A percentile compares a stretch with the other conserved stretches of the same genome.
Evolutionary conservation across 2,113 vertebrate genomes (phyloP).

Genomic region (Heterotis niloticus): DNA sequence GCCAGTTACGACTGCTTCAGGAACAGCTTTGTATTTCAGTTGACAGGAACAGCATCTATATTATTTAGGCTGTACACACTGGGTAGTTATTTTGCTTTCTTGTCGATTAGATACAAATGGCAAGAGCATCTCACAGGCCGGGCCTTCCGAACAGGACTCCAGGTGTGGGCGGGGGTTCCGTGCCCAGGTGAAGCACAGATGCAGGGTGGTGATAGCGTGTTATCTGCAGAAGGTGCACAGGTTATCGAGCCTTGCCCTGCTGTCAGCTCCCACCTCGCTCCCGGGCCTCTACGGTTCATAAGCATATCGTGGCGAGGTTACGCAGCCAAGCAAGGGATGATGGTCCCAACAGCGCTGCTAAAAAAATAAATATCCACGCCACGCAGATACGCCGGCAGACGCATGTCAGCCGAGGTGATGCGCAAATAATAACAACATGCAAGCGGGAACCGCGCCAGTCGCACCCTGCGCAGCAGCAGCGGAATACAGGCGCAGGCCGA

Average conservation of each 20-base stretch:
- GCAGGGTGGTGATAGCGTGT: constrained; percentile 17
- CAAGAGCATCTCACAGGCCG: background rate
- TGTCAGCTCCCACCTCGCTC: constrained; percentile 26
- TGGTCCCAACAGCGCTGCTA: background rate
- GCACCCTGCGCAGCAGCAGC: background rate
- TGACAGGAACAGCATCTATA: no score
- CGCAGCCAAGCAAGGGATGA: background rate
- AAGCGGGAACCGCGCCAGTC: background rate
- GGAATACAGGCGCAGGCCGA: background rate
- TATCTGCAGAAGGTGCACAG: constrained; percentile 25
- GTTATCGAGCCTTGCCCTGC: constrained; percentile 48
- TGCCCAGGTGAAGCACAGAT: constrained; percentile 41
- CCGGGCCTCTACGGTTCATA: background rate
- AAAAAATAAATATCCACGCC: constrained; percentile 37
- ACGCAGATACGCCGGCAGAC: constrained; percentile 1
- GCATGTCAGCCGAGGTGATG: background rate
- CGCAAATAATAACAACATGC: background rate
- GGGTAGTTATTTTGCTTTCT: no score
- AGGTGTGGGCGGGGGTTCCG: background rate
- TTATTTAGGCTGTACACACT: no score
- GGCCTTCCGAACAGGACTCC: background rate
- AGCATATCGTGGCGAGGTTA: background rate
- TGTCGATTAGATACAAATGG: no score
- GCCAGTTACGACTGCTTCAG: no score
- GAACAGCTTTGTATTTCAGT: no score